These are phyloP conservation scores for Digitonthophagus gazella DNA, from an alignment of 2,888 invertebrate species.

Conservation along the genomic window DNA sequence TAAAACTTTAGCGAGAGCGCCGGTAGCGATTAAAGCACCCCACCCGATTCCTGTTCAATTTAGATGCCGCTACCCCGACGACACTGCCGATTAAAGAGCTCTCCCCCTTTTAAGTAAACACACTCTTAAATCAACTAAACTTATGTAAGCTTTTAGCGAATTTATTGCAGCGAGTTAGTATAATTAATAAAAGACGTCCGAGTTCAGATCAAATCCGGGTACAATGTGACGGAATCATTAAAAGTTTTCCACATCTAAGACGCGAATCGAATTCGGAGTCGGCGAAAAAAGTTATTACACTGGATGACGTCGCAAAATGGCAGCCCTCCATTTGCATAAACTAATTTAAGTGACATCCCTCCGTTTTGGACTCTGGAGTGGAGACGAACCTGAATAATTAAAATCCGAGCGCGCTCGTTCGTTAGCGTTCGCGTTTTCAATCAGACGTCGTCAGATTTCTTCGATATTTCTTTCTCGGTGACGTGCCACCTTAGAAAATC, in stretches of 20 bases:
- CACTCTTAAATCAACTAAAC: slow-evolving; percentile 21
- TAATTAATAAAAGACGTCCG: not conserved
- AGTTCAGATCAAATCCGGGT: not conserved
- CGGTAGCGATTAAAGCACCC: slow-evolving; percentile 1
- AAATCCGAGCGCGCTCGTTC: not conserved
- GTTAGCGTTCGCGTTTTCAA: not conserved
- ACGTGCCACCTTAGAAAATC: not conserved
- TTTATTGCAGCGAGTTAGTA: not conserved
- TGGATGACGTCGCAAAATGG: slow-evolving; percentile 23
- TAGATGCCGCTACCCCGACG: too few species aligned
- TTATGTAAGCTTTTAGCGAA: slow-evolving; percentile 15
- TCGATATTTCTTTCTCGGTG: not conserved
- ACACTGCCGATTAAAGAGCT: slow-evolving; percentile 3
- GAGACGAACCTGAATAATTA: not conserved
- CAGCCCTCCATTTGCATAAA: slow-evolving; percentile 37
- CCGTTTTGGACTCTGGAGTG: not conserved
- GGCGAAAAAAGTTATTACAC: slow-evolving; percentile 22
- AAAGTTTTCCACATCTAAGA: slow-evolving; percentile 22
- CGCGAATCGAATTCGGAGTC: slow-evolving; percentile 19
- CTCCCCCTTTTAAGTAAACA: slow-evolving; percentile 17
- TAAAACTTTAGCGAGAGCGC: not conserved
- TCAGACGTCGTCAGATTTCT: not conserved
- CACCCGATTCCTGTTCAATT: slow-evolving; percentile 1
- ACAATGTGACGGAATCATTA: slow-evolving; percentile 16
- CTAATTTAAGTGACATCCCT: slow-evolving; percentile 35